A percentile compares a stretch with the other conserved stretches of the same genome.
Conservation (phyloP, 2,888 invertebrate genomes). For the Thelaira solivaga region DNA sequence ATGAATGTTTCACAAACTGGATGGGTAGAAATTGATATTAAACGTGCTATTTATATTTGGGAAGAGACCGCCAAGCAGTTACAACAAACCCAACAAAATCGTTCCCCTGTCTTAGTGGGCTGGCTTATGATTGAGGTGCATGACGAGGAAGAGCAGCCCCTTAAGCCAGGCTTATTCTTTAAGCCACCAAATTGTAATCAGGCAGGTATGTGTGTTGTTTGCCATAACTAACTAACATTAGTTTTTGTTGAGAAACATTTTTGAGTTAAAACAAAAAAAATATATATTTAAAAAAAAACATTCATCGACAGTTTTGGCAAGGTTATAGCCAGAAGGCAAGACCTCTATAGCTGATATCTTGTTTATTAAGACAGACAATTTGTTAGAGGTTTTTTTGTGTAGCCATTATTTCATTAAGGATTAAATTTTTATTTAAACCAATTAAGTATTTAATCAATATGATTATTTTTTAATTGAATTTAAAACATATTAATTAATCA, state of each 20-base stretch:
- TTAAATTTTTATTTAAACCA: too few relatives aligned
- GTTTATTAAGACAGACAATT: too few relatives aligned
- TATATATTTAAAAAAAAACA: too few relatives aligned
- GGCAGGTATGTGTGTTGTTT: slow-evolving; percentile 77
- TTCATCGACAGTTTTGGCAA: too few relatives aligned
- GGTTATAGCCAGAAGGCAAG: too few relatives aligned
- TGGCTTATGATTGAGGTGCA: slow-evolving; percentile 75
- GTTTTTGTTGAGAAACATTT: not conserved
- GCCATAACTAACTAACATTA: slow-evolving; percentile 73
- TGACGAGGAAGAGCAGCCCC: slow-evolving; percentile 75
- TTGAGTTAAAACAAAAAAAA: not conserved
- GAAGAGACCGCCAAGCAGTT: slow-evolving; percentile 68
- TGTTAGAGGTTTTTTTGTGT: too few relatives aligned
- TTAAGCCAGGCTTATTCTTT: slow-evolving; percentile 74
- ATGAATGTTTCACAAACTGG: slow-evolving; percentile 73
- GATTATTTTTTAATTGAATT: too few relatives aligned
- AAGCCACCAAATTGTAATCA: slow-evolving; percentile 76
- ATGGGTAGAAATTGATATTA: slow-evolving; percentile 76
- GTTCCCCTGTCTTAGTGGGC: slow-evolving; percentile 71
- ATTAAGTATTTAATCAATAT: too few relatives aligned
- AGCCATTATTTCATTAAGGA: too few relatives aligned
- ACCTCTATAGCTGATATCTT: too few relatives aligned
- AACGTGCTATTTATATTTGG: slow-evolving; percentile 75
- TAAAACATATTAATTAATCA: too few relatives aligned
- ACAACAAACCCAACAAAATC: slow-evolving; percentile 64